Conservation (phyloP, 2,113 vertebrate species). For the Brienomyrus longianalis region DNA sequence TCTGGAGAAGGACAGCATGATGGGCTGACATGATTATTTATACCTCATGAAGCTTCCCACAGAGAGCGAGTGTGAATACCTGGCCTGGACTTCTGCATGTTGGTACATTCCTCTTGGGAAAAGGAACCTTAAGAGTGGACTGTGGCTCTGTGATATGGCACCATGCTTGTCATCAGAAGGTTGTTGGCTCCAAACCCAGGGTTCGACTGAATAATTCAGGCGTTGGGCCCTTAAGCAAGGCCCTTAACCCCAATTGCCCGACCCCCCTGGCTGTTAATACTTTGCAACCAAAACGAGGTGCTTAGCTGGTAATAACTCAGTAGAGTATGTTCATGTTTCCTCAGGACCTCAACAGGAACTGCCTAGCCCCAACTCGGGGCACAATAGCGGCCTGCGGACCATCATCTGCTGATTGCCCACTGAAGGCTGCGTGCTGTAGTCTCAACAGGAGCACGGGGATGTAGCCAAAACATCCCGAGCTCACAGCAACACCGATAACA, state of each 20-base stretch:
- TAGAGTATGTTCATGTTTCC: neutral
- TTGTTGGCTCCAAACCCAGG: neutral
- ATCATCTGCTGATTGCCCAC: neutral
- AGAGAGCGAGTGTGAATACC: neutral
- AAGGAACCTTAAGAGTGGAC: neutral
- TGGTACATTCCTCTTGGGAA: neutral
- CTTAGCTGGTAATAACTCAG: neutral
- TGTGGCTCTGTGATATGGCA: neutral
- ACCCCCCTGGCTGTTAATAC: neutral
- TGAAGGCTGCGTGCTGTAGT: neutral
- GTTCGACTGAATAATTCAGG: neutral
- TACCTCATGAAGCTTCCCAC: neutral
- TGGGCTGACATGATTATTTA: neutral
- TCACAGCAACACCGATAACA: neutral
- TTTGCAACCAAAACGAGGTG: neutral
- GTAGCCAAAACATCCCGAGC: neutral
- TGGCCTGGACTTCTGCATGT: neutral
- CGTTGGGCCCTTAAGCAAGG: too few species aligned
- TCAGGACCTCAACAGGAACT: neutral
- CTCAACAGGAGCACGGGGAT: neutral
- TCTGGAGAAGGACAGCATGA: neutral
- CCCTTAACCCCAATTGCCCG: neutral
- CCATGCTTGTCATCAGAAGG: neutral
- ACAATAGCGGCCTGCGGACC: neutral
- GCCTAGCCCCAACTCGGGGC: neutral